Base-by-base conservation (phyloP, 2,797 vertebrate genomes). In the Aphelocoma californica region DNA sequence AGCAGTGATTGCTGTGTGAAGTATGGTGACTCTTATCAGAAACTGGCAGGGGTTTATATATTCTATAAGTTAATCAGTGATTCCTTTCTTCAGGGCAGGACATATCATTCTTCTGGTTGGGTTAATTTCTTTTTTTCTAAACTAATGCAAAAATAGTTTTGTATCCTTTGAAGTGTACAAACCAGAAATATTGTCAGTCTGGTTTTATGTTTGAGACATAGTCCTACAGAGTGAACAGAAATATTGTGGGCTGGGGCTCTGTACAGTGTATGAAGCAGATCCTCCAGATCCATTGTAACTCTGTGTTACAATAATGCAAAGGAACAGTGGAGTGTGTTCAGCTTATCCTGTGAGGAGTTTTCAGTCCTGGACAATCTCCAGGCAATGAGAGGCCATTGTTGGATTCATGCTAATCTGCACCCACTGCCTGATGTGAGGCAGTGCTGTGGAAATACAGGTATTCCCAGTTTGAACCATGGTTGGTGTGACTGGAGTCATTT, bases 1-100 rank as follows among this genome's bases (percentile, higher is more conserved):
- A 81, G 44, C 66, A 51, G 58, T 65, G 88, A 94, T 91, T 91
- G 86, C 90, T 83, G 50, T 47, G 47, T 83, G 65, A 81, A 81
- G 81, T 60, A n/a, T 38, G 64, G 45, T 74, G 72, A 90, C 75
- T 89, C 36, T 84, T 50, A 87, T 81, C 81, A 92, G 81, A 88
- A 91, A 81, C 32, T 47, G 69, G 29, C 72, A 83, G 78, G 24
- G 2, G 2, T 44, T 62, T 87, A 60, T 75, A 62, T 50, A 70
- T 57, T 51, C 51, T 81, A 40, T 32, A 81, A 93, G 40, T 81
- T 90, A 69, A 86, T 86, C 64, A 75, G 51, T 57, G 19, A 51
- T 67, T 78, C 61, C 45, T 31, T 83, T 77, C 81, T 77, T 85
- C 60, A 40, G 81, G 65, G 64, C 54, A 81, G 45, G 36, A 62